Evolutionary conservation across 2,113 vertebrate species (phyloP).

Genomic region (Micronycteris hirsuta): DNA sequence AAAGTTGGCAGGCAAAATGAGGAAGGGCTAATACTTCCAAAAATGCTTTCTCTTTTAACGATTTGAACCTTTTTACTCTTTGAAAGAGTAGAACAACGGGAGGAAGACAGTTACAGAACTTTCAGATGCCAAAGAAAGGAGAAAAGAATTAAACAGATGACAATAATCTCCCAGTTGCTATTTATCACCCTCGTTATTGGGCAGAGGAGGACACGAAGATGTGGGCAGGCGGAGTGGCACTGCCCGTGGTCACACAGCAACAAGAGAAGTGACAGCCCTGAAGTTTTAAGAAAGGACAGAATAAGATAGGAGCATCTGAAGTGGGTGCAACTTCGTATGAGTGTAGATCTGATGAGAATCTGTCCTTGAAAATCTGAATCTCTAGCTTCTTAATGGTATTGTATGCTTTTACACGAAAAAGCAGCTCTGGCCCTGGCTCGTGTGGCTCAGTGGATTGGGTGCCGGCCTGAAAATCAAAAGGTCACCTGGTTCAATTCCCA

Average conservation of each 20-base stretch:
- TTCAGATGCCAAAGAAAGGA: background rate
- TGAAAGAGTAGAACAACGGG: background rate
- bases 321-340: background rate
- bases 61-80: background rate
- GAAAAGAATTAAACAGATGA: background rate
- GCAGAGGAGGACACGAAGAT: background rate
- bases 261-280: background rate
- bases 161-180: background rate
- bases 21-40: background rate
- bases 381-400: background rate
- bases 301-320: background rate
- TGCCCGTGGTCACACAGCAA: background rate
- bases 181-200: background rate
- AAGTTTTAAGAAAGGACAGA: background rate
- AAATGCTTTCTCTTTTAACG: background rate
- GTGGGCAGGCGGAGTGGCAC: background rate
- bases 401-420: background rate
- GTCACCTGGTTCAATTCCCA: too few species aligned
- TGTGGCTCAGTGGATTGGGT: too few species aligned
- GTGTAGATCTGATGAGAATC: background rate
- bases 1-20: slow-evolving; percentile 40
- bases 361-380: background rate
- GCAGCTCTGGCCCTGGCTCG: background rate
- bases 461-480: too few species aligned
- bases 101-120: background rate